Evolutionary conservation across 2,113 vertebrate species (phyloP).

Genomic region (Antechinus flavipes): DNA sequence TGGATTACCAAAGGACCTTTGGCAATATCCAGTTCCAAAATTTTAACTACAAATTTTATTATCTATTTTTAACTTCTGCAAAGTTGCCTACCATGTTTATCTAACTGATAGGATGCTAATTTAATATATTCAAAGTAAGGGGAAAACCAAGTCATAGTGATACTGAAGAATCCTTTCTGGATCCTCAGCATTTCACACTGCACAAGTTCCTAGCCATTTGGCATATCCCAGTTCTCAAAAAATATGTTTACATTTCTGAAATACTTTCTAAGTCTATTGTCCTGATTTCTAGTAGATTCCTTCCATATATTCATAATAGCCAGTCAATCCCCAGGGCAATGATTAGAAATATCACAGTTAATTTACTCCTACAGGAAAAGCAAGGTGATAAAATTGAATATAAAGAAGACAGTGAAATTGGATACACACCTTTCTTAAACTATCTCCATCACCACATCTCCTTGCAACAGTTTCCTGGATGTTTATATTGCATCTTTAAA

Average conservation of each 20-base stretch:
- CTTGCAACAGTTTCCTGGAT: constrained; percentile 45
- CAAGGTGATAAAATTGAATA: constrained; percentile 43
- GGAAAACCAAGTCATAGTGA: background rate
- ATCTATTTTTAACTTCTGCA: background rate
- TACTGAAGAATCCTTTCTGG: background rate
- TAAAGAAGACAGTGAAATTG: constrained; percentile 48
- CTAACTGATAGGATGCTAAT: background rate
- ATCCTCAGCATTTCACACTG: background rate
- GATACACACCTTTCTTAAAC: constrained; percentile 28
- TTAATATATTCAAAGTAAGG: background rate
- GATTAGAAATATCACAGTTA: background rate
- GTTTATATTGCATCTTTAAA: constrained; percentile 65
- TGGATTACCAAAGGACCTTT: background rate
- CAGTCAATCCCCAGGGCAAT: background rate
- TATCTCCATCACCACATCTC: constrained; percentile 46
- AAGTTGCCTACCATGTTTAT: background rate
- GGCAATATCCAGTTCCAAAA: background rate
- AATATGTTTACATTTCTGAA: constrained; percentile 1
- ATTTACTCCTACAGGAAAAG: constrained; percentile 19
- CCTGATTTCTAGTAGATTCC: constrained; percentile 29
- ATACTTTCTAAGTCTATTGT: constrained; percentile 37
- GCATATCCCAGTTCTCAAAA: background rate
- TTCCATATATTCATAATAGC: constrained; percentile 11
- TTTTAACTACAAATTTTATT: background rate
- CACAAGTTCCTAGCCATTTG: background rate